Evolutionary conservation across 2,888 invertebrate genomes (phyloP).

Genomic region (Petrolisthes cinctipes): DNA sequence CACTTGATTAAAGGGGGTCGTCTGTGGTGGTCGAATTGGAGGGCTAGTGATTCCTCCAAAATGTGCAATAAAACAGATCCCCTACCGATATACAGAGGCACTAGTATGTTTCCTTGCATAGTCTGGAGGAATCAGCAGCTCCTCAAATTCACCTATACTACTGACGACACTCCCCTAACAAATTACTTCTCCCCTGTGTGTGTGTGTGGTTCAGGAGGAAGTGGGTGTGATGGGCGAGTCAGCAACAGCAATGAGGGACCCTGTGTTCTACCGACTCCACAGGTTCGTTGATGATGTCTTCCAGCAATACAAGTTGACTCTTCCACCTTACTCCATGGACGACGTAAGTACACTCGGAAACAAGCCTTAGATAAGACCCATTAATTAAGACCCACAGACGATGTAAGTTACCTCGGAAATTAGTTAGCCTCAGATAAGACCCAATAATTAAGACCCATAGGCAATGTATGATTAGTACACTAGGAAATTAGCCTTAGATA

Average conservation of each 20-base stretch:
- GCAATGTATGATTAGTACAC: no score
- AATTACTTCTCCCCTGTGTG: no score
- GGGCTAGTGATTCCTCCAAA: no score
- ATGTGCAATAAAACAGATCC: no score
- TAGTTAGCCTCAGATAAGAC: background rate
- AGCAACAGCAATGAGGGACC: conserved; percentile 88
- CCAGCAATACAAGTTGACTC: conserved; percentile 79
- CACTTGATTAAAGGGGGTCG: no score
- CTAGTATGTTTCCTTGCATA: no score
- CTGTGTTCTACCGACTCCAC: conserved; percentile 89
- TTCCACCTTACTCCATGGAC: conserved; percentile 77
- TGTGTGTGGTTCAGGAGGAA: conserved; percentile 75
- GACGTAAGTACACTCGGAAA: conserved; percentile 72
- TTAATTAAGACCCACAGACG: background rate
- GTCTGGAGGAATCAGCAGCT: no score
- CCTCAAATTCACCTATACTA: no score
- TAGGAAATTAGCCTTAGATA: no score
- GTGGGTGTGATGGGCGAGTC: conserved; percentile 87
- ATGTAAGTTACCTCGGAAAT: background rate
- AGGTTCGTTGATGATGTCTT: conserved; percentile 84
- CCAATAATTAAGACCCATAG: background rate
- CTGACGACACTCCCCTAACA: no score
- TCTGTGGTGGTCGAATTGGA: no score
- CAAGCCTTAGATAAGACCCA: background rate
- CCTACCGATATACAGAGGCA: no score